phyloP scores from a whole-genome alignment of 2,797 vertebrate genomes.

The Mastacembelus armatus region DNA sequence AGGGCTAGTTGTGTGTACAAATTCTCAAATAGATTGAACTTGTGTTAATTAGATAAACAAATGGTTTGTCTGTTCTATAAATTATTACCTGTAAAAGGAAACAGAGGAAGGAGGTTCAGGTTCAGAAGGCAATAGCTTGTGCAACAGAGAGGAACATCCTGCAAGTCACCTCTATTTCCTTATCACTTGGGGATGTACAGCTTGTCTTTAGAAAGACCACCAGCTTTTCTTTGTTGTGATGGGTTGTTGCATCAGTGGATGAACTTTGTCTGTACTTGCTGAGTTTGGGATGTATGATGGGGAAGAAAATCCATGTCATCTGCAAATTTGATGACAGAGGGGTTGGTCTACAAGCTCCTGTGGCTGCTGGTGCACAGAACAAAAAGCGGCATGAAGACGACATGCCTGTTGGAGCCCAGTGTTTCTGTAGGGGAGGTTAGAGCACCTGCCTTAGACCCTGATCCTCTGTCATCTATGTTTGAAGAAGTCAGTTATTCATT shows the following conservation, averaged over 20 bases:
- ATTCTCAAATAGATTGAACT: constrained; percentile 5
- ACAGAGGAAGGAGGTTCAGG: constrained; percentile 8
- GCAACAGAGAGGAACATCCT: constrained; percentile 14
- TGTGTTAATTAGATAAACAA: background rate
- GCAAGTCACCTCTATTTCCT: background rate
- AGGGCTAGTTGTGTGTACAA: constrained; percentile 17
- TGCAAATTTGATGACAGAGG: constrained; percentile 19
- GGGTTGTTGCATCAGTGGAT: constrained; percentile 4
- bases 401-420: background rate
- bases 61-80: background rate
- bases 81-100: constrained; percentile 14
- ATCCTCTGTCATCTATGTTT: background rate
- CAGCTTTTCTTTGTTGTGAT: background rate
- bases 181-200: background rate
- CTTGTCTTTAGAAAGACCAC: background rate
- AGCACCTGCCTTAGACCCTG: background rate
- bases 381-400: constrained; percentile 1
- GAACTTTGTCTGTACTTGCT: background rate
- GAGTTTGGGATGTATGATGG: background rate
- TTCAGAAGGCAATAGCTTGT: constrained; percentile 13
- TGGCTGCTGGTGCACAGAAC: background rate
- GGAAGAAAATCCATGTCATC: constrained; percentile 2
- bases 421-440: background rate
- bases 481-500: constrained; percentile 2
- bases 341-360: background rate